Evolutionary conservation across 2,113 vertebrate genomes (phyloP).

Genomic region (Penelope pileata): DNA sequence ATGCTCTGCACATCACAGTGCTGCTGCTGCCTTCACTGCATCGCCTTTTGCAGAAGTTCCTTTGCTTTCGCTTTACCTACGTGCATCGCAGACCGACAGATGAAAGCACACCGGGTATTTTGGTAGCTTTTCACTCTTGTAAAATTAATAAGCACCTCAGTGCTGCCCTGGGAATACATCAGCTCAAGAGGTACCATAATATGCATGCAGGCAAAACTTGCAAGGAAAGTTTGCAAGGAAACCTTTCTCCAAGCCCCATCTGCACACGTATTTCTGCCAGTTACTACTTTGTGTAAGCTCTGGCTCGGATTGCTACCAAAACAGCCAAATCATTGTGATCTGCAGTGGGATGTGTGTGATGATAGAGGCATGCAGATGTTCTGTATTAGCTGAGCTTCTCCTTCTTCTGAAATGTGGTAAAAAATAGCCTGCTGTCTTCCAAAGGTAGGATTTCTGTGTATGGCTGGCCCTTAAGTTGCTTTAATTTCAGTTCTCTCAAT

Average conservation of each 20-base stretch:
- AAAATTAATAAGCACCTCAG: constrained; percentile 50
- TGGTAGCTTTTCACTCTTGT: constrained; percentile 30
- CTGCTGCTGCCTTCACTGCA: not conserved
- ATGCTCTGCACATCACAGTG: not conserved
- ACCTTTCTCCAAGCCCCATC: not conserved
- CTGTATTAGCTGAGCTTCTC: no score
- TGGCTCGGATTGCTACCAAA: not conserved
- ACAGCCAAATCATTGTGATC: not conserved
- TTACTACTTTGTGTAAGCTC: not conserved
- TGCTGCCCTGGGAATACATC: constrained; percentile 31
- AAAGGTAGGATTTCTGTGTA: not conserved
- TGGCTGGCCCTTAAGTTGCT: not conserved
- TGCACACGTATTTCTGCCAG: not conserved
- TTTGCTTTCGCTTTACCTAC: constrained; percentile 34
- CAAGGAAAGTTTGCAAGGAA: not conserved
- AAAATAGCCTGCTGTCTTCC: not conserved
- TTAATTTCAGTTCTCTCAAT: not conserved
- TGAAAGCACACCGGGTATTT: constrained; percentile 61
- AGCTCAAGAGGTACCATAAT: not conserved
- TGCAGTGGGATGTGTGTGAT: not conserved
- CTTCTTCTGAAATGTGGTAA: not conserved
- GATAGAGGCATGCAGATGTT: no score
- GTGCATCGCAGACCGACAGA: constrained; percentile 25
- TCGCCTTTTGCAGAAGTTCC: not conserved
- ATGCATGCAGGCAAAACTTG: not conserved